Conservation (phyloP, 1,140 invertebrate species). For the Ephestia elutella region DNA sequence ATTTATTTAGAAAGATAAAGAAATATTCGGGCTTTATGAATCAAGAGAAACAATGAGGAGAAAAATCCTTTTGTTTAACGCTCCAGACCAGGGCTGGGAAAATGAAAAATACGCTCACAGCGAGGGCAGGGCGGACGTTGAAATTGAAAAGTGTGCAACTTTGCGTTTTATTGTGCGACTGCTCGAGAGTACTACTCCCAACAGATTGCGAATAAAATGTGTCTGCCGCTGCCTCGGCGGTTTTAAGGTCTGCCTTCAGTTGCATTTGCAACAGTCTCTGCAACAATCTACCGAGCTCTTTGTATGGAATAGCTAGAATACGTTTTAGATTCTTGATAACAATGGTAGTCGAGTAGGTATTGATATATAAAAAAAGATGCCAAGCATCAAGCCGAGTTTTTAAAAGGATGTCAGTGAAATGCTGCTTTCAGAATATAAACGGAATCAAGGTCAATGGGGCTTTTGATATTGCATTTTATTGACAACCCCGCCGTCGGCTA, state of each 20-base stretch:
- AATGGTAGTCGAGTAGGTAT: no score
- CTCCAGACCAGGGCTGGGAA: slow-evolving; percentile 30
- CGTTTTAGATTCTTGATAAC: no score
- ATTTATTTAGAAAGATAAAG: not conserved
- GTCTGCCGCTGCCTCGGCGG: slow-evolving; percentile 16
- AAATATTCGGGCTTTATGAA: slow-evolving; percentile 12
- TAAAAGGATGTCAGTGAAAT: not conserved
- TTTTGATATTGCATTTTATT: slow-evolving; percentile 9
- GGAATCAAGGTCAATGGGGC: slow-evolving; percentile 1
- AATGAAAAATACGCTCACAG: slow-evolving; percentile 48
- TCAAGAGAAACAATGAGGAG: slow-evolving; percentile 40
- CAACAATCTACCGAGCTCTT: not conserved
- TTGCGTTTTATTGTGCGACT: slow-evolving; percentile 37
- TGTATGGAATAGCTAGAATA: no score
- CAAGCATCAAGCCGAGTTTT: no score
- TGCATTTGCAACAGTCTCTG: not conserved
- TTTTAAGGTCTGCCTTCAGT: slow-evolving; percentile 1
- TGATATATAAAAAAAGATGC: no score
- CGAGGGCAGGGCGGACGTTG: slow-evolving; percentile 31
- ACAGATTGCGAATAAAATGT: slow-evolving; percentile 35
- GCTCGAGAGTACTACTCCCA: slow-evolving; percentile 18
- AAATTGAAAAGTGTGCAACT: slow-evolving; percentile 51
- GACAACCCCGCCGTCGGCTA: not conserved
- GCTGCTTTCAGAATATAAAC: not conserved
- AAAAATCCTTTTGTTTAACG: slow-evolving; percentile 53